Percentiles rank a stretch among this genome's conserved stretches.
These are phyloP conservation scores for Xestoiulus laeticollis DNA, from an alignment of 2,888 invertebrate species.

Conservation along the genomic window DNA sequence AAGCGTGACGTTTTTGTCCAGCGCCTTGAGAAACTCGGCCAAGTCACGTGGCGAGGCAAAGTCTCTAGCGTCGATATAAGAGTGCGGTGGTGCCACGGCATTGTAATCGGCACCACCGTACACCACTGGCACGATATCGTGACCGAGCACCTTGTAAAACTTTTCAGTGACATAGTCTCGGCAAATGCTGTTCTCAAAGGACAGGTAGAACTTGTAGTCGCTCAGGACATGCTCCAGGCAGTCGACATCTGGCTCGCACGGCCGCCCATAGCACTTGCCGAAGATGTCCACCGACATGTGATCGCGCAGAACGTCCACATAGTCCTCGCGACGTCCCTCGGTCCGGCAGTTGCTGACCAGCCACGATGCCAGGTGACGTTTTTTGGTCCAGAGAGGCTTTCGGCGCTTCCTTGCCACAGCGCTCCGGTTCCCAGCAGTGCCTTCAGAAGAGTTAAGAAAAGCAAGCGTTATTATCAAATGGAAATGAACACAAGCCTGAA, in stretches of 20 bases:
- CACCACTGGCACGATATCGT: slow-evolving; percentile 54
- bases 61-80: slow-evolving; percentile 47
- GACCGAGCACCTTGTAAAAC: slow-evolving; percentile 49
- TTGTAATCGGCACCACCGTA: slow-evolving; percentile 50
- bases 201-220: slow-evolving; percentile 57
- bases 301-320: slow-evolving; percentile 54
- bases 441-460: neutral
- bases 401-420: neutral
- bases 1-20: slow-evolving; percentile 46
- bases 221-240: slow-evolving; percentile 24
- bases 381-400: neutral
- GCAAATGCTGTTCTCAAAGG: slow-evolving; percentile 58
- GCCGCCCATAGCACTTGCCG: slow-evolving; percentile 52
- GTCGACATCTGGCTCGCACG: neutral
- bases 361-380: slow-evolving; percentile 58
- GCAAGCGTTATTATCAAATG: neutral
- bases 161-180: slow-evolving; percentile 57
- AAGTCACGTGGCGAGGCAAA: slow-evolving; percentile 50
- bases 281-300: slow-evolving; percentile 55
- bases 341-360: slow-evolving; percentile 61
- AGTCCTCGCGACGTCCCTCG: slow-evolving; percentile 50
- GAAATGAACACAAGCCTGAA: too few species aligned
- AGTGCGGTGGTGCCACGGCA: slow-evolving; percentile 46
- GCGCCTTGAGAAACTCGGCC: slow-evolving; percentile 47
- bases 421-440: neutral